Percentiles rank a stretch among this genome's conserved stretches.
phyloP scores from a whole-genome alignment of 2,113 vertebrate species.

The Silurus asotus region DNA sequence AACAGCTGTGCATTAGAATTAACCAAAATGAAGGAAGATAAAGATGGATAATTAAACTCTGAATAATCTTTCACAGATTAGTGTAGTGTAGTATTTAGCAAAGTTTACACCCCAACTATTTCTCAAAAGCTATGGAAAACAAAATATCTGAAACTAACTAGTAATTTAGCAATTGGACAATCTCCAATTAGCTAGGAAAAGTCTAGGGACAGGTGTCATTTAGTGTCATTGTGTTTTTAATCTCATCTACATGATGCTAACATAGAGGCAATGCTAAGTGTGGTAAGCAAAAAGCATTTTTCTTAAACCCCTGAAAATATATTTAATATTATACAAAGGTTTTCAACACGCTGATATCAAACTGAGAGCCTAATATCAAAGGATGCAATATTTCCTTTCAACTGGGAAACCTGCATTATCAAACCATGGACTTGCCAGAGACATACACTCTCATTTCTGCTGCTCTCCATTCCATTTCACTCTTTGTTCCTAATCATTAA shows the following conservation, averaged over 20 bases:
- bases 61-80: too few relatives aligned
- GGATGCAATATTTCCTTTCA: background rate
- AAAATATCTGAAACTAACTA: too few relatives aligned
- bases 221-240: background rate
- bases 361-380: background rate
- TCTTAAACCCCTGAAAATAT: background rate
- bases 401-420: background rate
- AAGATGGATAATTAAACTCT: too few relatives aligned
- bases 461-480: constrained; percentile 22
- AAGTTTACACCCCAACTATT: too few relatives aligned
- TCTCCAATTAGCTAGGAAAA: too few relatives aligned
- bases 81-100: too few relatives aligned
- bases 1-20: too few relatives aligned
- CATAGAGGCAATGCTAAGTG: background rate
- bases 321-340: too few relatives aligned
- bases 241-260: background rate
- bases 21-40: too few relatives aligned
- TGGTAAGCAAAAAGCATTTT: background rate
- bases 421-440: background rate
- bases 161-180: too few relatives aligned
- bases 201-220: too few relatives aligned
- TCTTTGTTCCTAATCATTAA: constrained; percentile 4
- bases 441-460: constrained; percentile 1
- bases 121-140: too few relatives aligned
- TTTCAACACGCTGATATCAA: background rate